Conservation (phyloP, 2,888 invertebrate genomes). For the Merodon equestris region DNA sequence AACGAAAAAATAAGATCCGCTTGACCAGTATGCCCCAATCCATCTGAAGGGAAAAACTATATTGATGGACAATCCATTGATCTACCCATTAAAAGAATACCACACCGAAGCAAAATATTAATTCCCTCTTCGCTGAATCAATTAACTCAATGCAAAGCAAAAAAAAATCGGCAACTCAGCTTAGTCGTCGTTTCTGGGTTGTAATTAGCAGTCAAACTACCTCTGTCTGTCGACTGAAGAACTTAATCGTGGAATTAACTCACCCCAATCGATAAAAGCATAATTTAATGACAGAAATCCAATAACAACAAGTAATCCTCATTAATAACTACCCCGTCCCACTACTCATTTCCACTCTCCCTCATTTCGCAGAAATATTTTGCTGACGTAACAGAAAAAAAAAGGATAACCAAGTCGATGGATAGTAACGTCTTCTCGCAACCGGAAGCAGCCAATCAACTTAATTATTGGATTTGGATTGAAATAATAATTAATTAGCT, state of each 20-base stretch:
- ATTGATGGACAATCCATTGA: no score
- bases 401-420: slow-evolving; percentile 16
- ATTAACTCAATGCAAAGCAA: not conserved
- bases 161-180: slow-evolving; percentile 11
- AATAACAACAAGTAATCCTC: slow-evolving; percentile 56
- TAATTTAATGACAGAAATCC: slow-evolving; percentile 52
- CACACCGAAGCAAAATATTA: no score
- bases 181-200: not conserved
- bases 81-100: no score
- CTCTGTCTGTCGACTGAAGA: not conserved
- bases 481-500: slow-evolving; percentile 66
- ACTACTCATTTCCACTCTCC: not conserved
- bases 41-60: no score
- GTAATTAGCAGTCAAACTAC: slow-evolving; percentile 7
- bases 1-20: no score
- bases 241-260: slow-evolving; percentile 22
- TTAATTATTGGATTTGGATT: slow-evolving; percentile 66
- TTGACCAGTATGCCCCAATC: no score
- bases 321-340: slow-evolving; percentile 49
- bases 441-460: slow-evolving; percentile 55
- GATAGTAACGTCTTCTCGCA: no score
- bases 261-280: slow-evolving; percentile 16
- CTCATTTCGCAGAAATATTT: slow-evolving; percentile 37
- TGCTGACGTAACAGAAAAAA: slow-evolving; percentile 45
- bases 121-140: no score